Base-by-base conservation (phyloP, 2,797 vertebrate genomes). In the Syndactyla subalaris region DNA sequence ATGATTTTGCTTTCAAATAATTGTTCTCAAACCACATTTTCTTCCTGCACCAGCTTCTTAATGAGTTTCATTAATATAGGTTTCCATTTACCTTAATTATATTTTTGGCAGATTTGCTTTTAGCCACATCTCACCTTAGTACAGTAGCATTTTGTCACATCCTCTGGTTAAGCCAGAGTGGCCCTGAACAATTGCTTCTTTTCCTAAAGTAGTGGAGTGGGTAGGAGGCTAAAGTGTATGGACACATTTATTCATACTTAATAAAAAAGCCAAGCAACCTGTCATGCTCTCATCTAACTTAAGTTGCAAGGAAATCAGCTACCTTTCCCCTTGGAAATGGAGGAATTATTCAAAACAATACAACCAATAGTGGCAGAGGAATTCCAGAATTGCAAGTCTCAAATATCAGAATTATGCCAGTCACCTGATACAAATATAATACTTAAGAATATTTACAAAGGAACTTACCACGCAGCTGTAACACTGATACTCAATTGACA, bases 71-170 rank as follows among this genome's bases (percentile, higher is more conserved):
- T 91, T 94, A 96, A 92, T 86, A 85, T 20, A 62, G 57, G 66
- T 58, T 94, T 97, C 82, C 85, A 91, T 94, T 93, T 92, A 30
- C 84, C 61, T 87, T 95, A 91, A 95, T 96, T 92, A 92, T 58
- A 22, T 34, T 93, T 96, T 93, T 95, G 93, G 75, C 89, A 93
- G 78, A 43, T 88, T 91, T 89, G 65, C 76, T 93, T 90, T 92
- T 71, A 97, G 82, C 59, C 26, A 82, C 2, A 0, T 90, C 94
- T 96, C 52, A 81, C 51, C 66, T 73, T 29, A 68, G 21, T n/a
- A 38, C 6, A 4, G 4, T 19, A 80, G 85, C 15, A 15, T 86
- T 97, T 91, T 86, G 29, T 84, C 65, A 95, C n/a, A 55, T 72
- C 6, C 15, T 26, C 16, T 54, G 61, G 49, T 86, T 89, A 81